Base-by-base conservation (phyloP, 2,888 invertebrate genomes). In the Rhagonycha fulva region DNA sequence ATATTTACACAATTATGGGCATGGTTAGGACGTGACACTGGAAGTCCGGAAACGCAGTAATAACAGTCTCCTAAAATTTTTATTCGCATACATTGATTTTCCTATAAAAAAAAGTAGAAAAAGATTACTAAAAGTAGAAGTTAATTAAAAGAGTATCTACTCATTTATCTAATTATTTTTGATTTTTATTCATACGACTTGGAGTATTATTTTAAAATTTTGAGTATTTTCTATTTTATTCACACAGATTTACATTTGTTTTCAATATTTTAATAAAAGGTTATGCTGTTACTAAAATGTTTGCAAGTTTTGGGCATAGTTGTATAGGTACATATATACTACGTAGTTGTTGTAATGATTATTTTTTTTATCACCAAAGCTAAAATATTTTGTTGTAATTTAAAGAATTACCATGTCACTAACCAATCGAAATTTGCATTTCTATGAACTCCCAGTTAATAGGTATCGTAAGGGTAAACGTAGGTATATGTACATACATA, bases 61-160 rank as follows among this genome's bases (percentile, higher is more conserved):
- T 98, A 98, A 86, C 98, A 98, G 87, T 98, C 98, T 0, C 98
- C 98, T 7, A 98, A 91, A 81, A 98, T 98, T 90, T 98, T 98
- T 85, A 98, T 98, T 72, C 98, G 90, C 93, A 98, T 94, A 87
- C 97, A 98, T 86, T 98, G 97, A 87, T 97, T 96, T 84, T 97
- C 96, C 97, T 98, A 89, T 12, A 86, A 87, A 79, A 74, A 82
- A 76, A 12, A 62, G 23, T 19, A 19, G 19, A 11, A 10, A 30
- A 10, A 30, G 30, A 30, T 10, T 30, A 30, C 9, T 32, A 12
- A 4, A 32, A 32, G 12, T 9, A 12, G 5, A 32, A 32, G 12
- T 9, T 28, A 28, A 9, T 28, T n/a, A n/a, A n/a, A n/a, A n/a
- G n/a, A n/a, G n/a, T 19, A 19, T 19, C 19, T 19, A 19, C 19